Evolutionary conservation across 2,797 vertebrate species (phyloP).

Genomic region (Fratercula arctica): DNA sequence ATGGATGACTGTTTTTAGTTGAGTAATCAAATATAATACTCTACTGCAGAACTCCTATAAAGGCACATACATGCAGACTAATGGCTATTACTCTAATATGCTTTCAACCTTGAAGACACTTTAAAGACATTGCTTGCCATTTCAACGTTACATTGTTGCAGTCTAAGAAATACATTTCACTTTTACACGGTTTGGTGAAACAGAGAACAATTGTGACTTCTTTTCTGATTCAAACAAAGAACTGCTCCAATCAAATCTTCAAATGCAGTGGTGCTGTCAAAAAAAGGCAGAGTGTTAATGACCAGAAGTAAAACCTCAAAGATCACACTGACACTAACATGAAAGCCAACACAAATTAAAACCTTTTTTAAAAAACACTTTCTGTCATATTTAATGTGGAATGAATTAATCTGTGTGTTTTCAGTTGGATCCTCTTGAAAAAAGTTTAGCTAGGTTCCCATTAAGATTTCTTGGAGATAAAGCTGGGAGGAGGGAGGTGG

Average conservation of each 20-base stretch:
- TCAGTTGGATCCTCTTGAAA: background rate
- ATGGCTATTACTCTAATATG: constrained; percentile 50
- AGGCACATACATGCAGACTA: constrained; percentile 18
- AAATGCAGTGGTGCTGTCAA: background rate
- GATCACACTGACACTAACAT: background rate
- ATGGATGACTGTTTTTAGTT: constrained; percentile 50
- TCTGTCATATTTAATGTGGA: background rate
- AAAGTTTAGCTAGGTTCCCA: background rate
- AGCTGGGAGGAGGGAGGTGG: rapidly evolving
- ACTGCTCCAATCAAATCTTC: background rate
- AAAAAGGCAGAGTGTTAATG: background rate
- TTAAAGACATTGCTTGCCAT: constrained; percentile 31
- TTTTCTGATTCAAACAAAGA: background rate
- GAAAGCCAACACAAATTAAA: background rate
- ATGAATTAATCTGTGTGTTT: background rate
- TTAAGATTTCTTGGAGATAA: background rate
- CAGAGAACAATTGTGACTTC: background rate
- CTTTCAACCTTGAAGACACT: constrained; percentile 65
- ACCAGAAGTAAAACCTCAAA: background rate
- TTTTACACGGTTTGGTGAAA: background rate
- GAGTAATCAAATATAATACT: constrained; percentile 63
- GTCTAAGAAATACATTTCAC: background rate
- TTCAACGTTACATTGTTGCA: constrained; percentile 10
- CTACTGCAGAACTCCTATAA: background rate
- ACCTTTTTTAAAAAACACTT: rapidly evolving